A percentile compares a stretch with the other conserved stretches of the same genome.
Conservation (phyloP, 2,113 vertebrate species). For the Anthoscopus minutus region DNA sequence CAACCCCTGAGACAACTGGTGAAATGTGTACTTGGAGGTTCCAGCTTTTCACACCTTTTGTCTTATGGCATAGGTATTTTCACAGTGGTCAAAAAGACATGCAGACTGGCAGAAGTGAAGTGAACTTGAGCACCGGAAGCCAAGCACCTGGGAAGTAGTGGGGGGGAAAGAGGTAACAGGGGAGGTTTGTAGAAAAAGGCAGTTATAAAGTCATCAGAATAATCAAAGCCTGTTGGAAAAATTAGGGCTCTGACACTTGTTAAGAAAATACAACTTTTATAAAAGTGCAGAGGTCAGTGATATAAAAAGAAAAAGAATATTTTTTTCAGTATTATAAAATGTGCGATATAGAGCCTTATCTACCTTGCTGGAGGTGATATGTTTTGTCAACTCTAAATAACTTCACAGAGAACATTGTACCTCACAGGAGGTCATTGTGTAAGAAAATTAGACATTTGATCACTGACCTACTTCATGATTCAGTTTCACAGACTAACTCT, state of each 20-base stretch:
- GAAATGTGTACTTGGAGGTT: not conserved
- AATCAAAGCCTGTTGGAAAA: not conserved
- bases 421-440: not conserved
- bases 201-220: not conserved
- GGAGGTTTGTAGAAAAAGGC: not conserved
- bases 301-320: not conserved
- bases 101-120: not conserved
- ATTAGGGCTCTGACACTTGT: not conserved
- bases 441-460: not conserved
- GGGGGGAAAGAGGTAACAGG: not conserved
- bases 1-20: accelerated
- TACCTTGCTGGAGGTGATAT: not conserved
- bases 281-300: not conserved
- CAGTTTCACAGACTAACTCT: not conserved
- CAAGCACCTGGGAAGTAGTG: not conserved
- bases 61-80: not conserved
- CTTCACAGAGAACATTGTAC: not conserved
- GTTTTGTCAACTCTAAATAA: not conserved
- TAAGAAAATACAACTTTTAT: not conserved
- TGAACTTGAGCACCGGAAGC: not conserved
- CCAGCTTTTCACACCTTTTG: not conserved
- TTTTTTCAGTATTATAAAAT: not conserved
- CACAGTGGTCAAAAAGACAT: not conserved
- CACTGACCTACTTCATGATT: not conserved
- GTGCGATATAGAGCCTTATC: not conserved